Evolutionary conservation across 2,888 invertebrate genomes (phyloP), one percentile per base, ranked within the genome.

Genomic region (Miltochrista miniata): DNA sequence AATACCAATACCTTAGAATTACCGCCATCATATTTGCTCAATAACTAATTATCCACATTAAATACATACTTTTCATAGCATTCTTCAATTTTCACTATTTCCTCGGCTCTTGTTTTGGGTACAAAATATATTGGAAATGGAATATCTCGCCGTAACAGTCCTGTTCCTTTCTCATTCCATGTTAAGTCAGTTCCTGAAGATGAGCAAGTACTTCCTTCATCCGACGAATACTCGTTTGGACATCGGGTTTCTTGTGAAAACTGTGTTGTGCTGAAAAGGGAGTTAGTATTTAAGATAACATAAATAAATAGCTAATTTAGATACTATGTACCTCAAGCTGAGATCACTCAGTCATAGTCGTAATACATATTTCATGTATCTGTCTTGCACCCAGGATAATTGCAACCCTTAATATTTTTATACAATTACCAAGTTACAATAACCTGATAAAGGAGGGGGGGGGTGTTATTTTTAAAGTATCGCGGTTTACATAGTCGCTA

Each of bases 51-150:
- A 4, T 24, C 18, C 5, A 24, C 5, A 5, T 1, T n/a, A 4
- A 14, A 3, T 37, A 40, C 31, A 48, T 72, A 92, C 83, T 92
- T 93, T 31, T 90, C 70, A 73, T 93, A 94, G 68, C 95, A 95
- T 30, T 93, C 78, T 55, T 89, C 85, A 15, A 97, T 92, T 72
- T 93, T 93, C 0, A 79, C 64, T 24, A 95, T 90, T 56, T 95
- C 92, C 45, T 94, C 91, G 4, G 87, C 72, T 46, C 84, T 72
- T n/a, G 83, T 70, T 30, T 79, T 78, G 1, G 92, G 93, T 34
- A 98, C 88, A 56, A 94, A 95, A 85, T 97, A 97, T 66, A 98
- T 95, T 0, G 98, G 98, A 72, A 98, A 97, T n/a, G 95, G 95
- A 75, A 97, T 96, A 73, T 98, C 95, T 69, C 94, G 93, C 69